Percentiles rank a stretch among this genome's conserved stretches.
Evolutionary conservation across 2,888 invertebrate species (phyloP).

Genomic region (Ametastegia equiseti): DNA sequence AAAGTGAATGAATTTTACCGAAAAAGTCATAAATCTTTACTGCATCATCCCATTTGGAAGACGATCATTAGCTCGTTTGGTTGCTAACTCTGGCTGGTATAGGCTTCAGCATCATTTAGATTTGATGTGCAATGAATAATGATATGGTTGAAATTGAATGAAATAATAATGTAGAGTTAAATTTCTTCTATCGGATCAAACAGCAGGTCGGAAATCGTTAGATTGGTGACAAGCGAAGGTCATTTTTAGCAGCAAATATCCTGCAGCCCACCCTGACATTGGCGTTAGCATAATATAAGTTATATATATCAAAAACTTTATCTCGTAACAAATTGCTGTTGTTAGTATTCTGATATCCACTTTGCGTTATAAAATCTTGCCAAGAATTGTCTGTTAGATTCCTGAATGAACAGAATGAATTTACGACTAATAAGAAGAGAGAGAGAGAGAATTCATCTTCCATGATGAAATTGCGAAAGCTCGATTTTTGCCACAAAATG

Average conservation of each 20-base stretch:
- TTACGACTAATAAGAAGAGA: neutral
- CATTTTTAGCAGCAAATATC: neutral
- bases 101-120: no score
- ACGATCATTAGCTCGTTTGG: no score
- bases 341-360: neutral
- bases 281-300: neutral
- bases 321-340: neutral
- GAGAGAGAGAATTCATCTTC: neutral
- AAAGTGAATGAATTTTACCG: no score
- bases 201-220: neutral
- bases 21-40: no score
- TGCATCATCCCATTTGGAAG: no score
- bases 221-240: neutral
- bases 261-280: neutral
- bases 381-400: neutral
- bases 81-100: no score
- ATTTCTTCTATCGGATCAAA: conserved; percentile 12
- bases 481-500: neutral
- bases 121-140: neutral
- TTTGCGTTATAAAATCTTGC: neutral
- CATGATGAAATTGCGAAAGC: no score
- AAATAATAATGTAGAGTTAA: neutral
- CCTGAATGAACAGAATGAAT: neutral
- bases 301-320: neutral
- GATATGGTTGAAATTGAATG: neutral